These are phyloP conservation scores for Acanthornis magna DNA, from an alignment of 2,797 vertebrate species.

Conservation along the genomic window DNA sequence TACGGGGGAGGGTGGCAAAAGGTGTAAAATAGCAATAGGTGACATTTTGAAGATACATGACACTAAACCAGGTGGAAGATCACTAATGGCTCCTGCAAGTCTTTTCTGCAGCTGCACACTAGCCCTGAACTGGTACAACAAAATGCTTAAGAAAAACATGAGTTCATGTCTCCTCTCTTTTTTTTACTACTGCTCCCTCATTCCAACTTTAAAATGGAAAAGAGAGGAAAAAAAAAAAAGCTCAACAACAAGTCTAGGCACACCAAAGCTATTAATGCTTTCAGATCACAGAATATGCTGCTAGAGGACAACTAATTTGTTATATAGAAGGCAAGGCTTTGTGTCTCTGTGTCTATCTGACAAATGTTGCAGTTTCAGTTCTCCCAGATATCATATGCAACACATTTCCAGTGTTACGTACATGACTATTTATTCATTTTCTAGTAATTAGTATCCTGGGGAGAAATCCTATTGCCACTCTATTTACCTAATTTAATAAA, in stretches of 20 bases:
- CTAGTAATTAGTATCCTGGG: constrained; percentile 49
- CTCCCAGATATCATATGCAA: background rate
- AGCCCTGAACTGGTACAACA: background rate
- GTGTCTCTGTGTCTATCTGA: background rate
- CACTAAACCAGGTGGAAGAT: background rate
- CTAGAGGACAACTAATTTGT: background rate
- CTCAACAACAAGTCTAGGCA: background rate
- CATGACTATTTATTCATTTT: constrained; percentile 26
- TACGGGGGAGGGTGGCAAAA: background rate
- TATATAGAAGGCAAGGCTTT: background rate
- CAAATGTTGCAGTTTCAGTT: background rate
- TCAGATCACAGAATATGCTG: background rate
- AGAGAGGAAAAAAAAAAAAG: fast-evolving
- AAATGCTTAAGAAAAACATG: background rate
- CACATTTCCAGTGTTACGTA: background rate
- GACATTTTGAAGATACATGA: background rate
- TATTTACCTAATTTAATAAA: constrained; percentile 64
- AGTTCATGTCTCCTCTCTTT: background rate
- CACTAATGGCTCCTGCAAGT: background rate
- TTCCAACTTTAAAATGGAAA: background rate
- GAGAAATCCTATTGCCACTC: constrained; percentile 48
- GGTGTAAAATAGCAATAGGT: background rate
- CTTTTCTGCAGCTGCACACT: background rate
- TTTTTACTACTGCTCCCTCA: background rate
- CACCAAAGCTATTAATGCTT: background rate